Percentiles rank a stretch among this genome's conserved stretches.
phyloP scores from a whole-genome alignment of 1,140 invertebrate genomes.

The Euborellia annulipes region DNA sequence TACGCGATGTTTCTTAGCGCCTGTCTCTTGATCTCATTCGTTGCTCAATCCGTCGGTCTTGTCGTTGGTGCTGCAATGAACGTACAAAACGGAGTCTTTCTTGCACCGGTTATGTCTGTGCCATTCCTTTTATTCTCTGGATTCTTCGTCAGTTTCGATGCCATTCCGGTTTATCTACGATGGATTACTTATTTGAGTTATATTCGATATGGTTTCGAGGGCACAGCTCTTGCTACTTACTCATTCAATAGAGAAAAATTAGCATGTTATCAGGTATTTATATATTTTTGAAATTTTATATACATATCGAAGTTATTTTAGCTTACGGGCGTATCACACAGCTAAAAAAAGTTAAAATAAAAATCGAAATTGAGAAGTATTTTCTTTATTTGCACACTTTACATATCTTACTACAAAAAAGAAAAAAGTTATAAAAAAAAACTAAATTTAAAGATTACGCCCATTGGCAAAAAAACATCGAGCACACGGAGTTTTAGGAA shows the following conservation, averaged over 20 bases:
- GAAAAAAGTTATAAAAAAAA: too few species aligned
- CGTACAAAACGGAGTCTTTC: constrained; percentile 87
- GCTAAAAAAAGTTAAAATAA: too few species aligned
- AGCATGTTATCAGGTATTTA: constrained; percentile 49
- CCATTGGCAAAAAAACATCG: too few species aligned
- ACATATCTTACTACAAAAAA: too few species aligned
- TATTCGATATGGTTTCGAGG: constrained; percentile 90
- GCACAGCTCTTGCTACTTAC: constrained; percentile 85
- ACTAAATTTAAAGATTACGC: too few species aligned
- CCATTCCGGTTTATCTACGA: constrained; percentile 83
- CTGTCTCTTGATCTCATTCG: constrained; percentile 81
- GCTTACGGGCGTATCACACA: too few species aligned
- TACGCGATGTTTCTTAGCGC: constrained; percentile 81
- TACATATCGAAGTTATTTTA: too few species aligned
- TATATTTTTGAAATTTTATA: constrained; percentile 2
- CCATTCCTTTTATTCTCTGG: constrained; percentile 88
- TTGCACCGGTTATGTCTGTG: constrained; percentile 89
- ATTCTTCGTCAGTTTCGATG: constrained; percentile 94
- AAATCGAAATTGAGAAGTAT: too few species aligned
- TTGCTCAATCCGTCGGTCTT: constrained; percentile 87
- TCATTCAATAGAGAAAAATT: constrained; percentile 65
- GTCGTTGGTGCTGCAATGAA: constrained; percentile 91
- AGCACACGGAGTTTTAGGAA: too few species aligned
- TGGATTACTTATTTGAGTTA: constrained; percentile 95
- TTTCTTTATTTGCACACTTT: too few species aligned